phyloP scores from a whole-genome alignment of 2,888 invertebrate species.

The Melanotus villosus region DNA sequence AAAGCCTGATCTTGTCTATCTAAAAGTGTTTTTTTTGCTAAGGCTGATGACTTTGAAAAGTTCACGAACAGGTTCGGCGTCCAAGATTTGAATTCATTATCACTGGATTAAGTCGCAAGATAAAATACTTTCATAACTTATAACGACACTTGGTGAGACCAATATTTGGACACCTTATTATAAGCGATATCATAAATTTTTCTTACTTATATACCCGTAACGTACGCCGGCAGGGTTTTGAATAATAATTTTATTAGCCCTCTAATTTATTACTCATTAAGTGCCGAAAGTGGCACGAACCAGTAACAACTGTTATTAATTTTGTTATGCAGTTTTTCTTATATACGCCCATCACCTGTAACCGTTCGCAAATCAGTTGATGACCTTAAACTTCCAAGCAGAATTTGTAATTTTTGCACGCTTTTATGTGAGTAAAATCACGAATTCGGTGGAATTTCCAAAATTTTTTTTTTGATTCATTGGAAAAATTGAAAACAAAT shows the following conservation, averaged over 20 bases:
- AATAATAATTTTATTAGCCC: constrained; percentile 3
- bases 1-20: neutral
- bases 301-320: too few species aligned
- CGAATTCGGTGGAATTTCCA: too few species aligned
- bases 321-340: too few species aligned
- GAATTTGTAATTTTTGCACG: too few species aligned
- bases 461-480: too few species aligned
- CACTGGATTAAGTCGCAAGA: constrained; percentile 28
- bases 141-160: constrained; percentile 10
- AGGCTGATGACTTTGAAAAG: constrained; percentile 27
- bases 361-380: too few species aligned
- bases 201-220: neutral
- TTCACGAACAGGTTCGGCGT: constrained; percentile 17
- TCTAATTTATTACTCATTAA: constrained; percentile 7
- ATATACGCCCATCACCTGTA: too few species aligned
- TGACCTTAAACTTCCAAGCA: too few species aligned
- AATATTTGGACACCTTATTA: constrained; percentile 33
- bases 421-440: too few species aligned
- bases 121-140: constrained; percentile 28
- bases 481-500: too few species aligned
- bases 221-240: neutral
- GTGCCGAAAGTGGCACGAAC: too few species aligned
- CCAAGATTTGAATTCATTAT: constrained; percentile 24
- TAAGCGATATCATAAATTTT: constrained; percentile 13
- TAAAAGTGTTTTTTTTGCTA: neutral